phyloP scores from a whole-genome alignment of 2,888 invertebrate species.

The Dryadula phaetusa region DNA sequence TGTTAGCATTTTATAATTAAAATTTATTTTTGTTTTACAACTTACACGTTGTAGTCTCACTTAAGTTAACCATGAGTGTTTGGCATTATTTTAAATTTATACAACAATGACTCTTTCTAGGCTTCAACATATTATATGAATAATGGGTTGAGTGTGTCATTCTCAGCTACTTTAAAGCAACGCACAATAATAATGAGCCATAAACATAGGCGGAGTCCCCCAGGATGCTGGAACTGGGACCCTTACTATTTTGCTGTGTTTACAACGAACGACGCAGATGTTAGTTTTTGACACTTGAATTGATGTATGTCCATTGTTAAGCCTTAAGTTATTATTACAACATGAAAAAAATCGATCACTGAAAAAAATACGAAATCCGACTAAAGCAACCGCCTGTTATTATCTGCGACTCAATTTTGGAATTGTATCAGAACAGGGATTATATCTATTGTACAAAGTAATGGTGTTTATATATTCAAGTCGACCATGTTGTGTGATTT shows the following conservation, averaged over 20 bases:
- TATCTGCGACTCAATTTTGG: conserved; percentile 64
- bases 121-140: conserved; percentile 72
- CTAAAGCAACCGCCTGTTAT: conserved; percentile 66
- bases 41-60: conserved; percentile 5
- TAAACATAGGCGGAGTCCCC: conserved; percentile 80
- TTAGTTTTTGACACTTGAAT: conserved; percentile 84
- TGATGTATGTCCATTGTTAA: conserved; percentile 81
- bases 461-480: conserved; percentile 84
- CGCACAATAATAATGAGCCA: conserved; percentile 80
- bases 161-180: conserved; percentile 79
- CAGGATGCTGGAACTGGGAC: conserved; percentile 66
- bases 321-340: conserved; percentile 68
- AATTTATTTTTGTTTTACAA: conserved; percentile 11
- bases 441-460: conserved; percentile 75
- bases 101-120: conserved; percentile 69
- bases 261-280: conserved; percentile 81
- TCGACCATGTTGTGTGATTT: conserved; percentile 79
- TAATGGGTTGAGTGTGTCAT: conserved; percentile 80
- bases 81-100: conserved; percentile 61
- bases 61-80: conserved; percentile 22
- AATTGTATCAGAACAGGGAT: conserved; percentile 73
- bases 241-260: conserved; percentile 74
- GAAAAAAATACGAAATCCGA: conserved; percentile 72
- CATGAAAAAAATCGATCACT: conserved; percentile 69
- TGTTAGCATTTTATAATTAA: conserved; percentile 14